Conservation (phyloP, 2,797 vertebrate species). For the Acrocephalus scirpaceus region DNA sequence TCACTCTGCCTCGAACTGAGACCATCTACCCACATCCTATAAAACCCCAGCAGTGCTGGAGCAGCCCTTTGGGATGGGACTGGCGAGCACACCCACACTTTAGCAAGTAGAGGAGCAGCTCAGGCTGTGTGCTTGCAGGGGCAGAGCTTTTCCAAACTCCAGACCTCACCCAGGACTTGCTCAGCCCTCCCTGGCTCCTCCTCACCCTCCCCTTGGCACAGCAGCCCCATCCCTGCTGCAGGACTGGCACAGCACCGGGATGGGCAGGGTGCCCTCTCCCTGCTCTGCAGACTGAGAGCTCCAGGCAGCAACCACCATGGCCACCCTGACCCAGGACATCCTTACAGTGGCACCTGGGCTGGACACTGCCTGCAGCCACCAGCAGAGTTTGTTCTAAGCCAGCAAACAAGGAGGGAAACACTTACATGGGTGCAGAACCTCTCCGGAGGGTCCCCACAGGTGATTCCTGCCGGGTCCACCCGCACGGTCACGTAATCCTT, state of each 20-base stretch:
- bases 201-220: accelerated
- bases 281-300: neutral
- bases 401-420: neutral
- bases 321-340: neutral
- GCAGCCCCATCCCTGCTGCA: neutral
- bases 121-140: accelerated
- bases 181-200: neutral
- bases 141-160: neutral
- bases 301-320: accelerated
- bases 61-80: neutral
- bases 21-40: accelerated
- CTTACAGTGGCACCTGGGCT: neutral
- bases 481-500: conserved; percentile 92
- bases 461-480: conserved; percentile 93
- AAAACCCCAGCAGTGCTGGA: neutral
- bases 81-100: accelerated
- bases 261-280: neutral
- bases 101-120: neutral
- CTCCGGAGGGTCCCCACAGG: conserved; percentile 93
- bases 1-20: accelerated
- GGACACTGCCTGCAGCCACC: neutral
- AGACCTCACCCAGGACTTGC: neutral
- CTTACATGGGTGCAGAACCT: conserved; percentile 99
- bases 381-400: neutral
- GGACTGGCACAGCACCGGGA: accelerated